These are phyloP conservation scores for Anoncus sp. DNA, from an alignment of 2,888 invertebrate genomes.

Conservation along the genomic window DNA sequence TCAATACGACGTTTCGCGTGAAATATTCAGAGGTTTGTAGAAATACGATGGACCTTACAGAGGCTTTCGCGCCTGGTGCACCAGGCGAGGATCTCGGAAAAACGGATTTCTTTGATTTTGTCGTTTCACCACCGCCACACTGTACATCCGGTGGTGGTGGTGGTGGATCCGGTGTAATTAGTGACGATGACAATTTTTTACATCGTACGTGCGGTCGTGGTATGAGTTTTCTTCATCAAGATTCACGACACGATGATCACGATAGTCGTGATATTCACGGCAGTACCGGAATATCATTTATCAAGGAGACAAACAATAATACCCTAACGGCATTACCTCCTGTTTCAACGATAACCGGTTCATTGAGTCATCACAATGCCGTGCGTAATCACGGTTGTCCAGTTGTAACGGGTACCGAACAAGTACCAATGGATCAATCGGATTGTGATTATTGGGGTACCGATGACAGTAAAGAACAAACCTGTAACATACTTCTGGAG, in stretches of 20 bases:
- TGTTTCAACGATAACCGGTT: slow-evolving; percentile 81
- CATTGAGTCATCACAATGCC: slow-evolving; percentile 77
- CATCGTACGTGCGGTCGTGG: slow-evolving; percentile 82
- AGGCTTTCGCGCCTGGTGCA: slow-evolving; percentile 87
- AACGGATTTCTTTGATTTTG: slow-evolving; percentile 95
- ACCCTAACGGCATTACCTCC: slow-evolving; percentile 83
- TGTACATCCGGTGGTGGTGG: slow-evolving; percentile 82
- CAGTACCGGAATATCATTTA: slow-evolving; percentile 76
- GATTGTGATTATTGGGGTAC: slow-evolving; percentile 89
- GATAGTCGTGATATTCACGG: slow-evolving; percentile 74
- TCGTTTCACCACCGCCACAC: slow-evolving; percentile 87
- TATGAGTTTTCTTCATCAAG: slow-evolving; percentile 75
- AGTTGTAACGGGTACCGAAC: slow-evolving; percentile 83
- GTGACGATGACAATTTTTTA: slow-evolving; percentile 86
- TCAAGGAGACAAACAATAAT: slow-evolving; percentile 86
- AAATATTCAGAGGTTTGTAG: neutral
- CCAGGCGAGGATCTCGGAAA: slow-evolving; percentile 89
- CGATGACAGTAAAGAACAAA: slow-evolving; percentile 82
- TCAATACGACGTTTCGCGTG: neutral
- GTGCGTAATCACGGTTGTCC: slow-evolving; percentile 72
- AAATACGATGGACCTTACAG: slow-evolving; percentile 93
- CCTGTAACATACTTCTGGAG: slow-evolving; percentile 86
- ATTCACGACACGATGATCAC: slow-evolving; percentile 72
- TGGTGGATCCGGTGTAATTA: slow-evolving; percentile 86
- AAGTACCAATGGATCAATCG: slow-evolving; percentile 85